phyloP scores from a whole-genome alignment of 1,140 invertebrate genomes.

The Lepidostoma basale region DNA sequence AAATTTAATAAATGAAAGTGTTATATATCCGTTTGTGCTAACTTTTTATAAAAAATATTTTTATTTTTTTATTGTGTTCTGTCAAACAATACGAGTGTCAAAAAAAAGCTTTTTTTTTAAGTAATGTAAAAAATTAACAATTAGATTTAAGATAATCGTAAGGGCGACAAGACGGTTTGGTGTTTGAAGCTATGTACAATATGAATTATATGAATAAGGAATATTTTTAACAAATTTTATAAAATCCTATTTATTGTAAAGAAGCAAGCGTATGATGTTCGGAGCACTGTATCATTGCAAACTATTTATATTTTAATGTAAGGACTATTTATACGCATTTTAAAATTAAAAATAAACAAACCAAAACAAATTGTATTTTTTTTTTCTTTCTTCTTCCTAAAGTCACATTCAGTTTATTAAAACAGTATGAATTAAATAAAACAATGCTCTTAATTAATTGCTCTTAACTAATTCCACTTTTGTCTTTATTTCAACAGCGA shows the following conservation, averaged over 20 bases:
- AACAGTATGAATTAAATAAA: no score
- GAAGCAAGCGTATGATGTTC: conserved; percentile 16
- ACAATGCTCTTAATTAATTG: no score
- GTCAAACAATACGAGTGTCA: conserved; percentile 19
- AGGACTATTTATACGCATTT: conserved; percentile 14
- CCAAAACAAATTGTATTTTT: no score
- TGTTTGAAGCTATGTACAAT: conserved; percentile 27
- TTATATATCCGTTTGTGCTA: neutral
- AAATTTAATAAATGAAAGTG: neutral
- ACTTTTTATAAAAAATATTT: neutral
- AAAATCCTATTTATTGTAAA: conserved; percentile 36
- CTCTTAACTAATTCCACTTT: no score
- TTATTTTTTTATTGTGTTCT: neutral
- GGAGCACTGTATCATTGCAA: conserved; percentile 7
- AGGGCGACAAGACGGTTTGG: neutral
- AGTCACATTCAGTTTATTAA: no score
- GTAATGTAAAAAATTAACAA: neutral
- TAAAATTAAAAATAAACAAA: conserved; percentile 6
- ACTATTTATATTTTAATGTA: conserved; percentile 17
- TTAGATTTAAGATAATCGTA: neutral
- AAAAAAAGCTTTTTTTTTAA: neutral
- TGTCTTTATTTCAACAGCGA: no score
- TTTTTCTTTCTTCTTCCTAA: no score
- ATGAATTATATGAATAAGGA: conserved; percentile 21
- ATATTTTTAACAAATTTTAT: conserved; percentile 32